A percentile compares a stretch with the other conserved stretches of the same genome.
Evolutionary conservation across 1,140 invertebrate genomes (phyloP).

Genomic region (Laupala kohalensis): DNA sequence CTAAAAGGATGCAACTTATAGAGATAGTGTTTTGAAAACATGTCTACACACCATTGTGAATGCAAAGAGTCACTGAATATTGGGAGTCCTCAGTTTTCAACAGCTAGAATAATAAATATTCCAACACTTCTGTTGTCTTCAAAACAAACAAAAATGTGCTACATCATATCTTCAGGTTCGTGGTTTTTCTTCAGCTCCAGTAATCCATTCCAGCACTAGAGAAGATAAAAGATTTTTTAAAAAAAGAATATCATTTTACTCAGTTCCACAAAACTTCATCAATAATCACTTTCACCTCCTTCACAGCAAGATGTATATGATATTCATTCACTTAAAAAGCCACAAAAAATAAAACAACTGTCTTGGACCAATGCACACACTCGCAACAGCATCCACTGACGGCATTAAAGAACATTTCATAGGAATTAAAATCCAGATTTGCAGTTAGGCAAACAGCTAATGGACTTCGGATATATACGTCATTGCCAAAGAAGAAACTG

Average conservation of each 20-base stretch:
- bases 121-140: neutral
- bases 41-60: neutral
- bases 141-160: neutral
- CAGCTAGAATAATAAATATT: neutral
- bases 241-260: neutral
- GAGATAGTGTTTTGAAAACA: neutral
- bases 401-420: neutral
- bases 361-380: neutral
- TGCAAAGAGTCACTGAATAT: neutral
- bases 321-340: neutral
- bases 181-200: neutral
- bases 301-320: neutral
- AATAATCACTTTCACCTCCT: neutral
- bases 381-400: neutral
- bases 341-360: neutral
- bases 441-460: neutral
- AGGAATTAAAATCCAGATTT: neutral
- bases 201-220: neutral
- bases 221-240: neutral
- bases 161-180: neutral
- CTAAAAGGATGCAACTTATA: neutral
- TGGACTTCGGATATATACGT: neutral
- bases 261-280: neutral
- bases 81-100: neutral
- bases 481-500: neutral